Conservation (phyloP, 2,797 vertebrate species). For the Thunnus albacares region DNA sequence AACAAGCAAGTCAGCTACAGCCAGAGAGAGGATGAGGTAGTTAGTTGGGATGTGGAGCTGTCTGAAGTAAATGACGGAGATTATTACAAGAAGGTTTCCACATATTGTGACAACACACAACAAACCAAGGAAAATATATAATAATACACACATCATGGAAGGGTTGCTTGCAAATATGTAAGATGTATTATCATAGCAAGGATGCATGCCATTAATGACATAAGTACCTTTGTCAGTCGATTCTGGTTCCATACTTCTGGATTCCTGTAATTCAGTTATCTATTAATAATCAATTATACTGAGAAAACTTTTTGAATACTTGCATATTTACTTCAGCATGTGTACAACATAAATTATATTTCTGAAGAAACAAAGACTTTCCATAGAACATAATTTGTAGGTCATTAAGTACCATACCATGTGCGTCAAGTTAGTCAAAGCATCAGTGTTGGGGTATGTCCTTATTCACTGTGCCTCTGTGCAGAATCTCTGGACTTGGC, state of each 20-base stretch:
- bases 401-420: too few relatives aligned
- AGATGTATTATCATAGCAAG: slow-evolving; percentile 4
- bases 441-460: too few relatives aligned
- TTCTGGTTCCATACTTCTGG: background rate
- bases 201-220: background rate
- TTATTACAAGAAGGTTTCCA: slow-evolving; percentile 48
- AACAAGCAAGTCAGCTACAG: too few relatives aligned
- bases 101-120: slow-evolving; percentile 22
- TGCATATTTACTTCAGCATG: too few relatives aligned
- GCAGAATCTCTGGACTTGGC: too few relatives aligned
- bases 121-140: background rate
- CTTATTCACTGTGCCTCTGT: background rate
- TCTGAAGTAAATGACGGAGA: slow-evolving; percentile 9
- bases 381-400: too few relatives aligned
- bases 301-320: too few relatives aligned
- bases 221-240: background rate
- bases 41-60: too few relatives aligned
- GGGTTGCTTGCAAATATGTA: background rate
- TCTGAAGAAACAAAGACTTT: too few relatives aligned
- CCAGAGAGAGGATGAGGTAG: too few relatives aligned
- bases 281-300: background rate
- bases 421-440: too few relatives aligned
- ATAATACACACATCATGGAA: background rate
- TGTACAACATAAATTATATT: too few relatives aligned
- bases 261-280: background rate